Base-by-base conservation (phyloP, 2,113 vertebrate genomes). In the Spea multiplicata region DNA sequence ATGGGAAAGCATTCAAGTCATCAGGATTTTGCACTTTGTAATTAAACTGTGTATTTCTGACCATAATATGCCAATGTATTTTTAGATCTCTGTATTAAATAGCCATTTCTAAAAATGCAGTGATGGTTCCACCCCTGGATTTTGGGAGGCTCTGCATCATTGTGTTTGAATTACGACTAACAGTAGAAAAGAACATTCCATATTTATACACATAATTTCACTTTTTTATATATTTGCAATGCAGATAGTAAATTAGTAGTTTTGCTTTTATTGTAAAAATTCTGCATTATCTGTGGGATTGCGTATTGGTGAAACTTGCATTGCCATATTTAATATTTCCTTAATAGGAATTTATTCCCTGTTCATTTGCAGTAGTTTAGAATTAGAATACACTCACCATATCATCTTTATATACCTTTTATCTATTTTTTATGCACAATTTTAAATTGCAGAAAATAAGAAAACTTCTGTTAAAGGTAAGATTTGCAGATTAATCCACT, bases 51-150 rank as follows among this genome's bases (percentile, higher is more conserved):
- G 75, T 70, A 77, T 48, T 71, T 77, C 53, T 70, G 16, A 53
- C 16, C 17, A 64, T 72, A 12, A 47, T 65, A 64, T 72, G 14
- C 5, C 16, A 13, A 46, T 46, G 57, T 78, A 78, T 78, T 78
- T 78, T 78, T 78, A 78, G 76, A 3, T 59, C 76, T 71, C 57
- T 78, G 76, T 46, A 65, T 66, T 47, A 59, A 46, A 48, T 68
- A 76, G 65, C 68, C 65, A 17, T 78, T 53, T 30, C 30, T 17
- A 44, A 44, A 53, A 71, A 30, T 45, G 7, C 17, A 14, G 47
- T 50, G 57, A 70, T 70, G 46, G 44, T 13, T 55, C 8, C 45
- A 16, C 17, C 6, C 55, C n/a, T 47, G 16, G 5, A n/a, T 45
- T 6, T 57, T 46, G 52, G 66, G 4, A 44, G 17, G 17, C 17